These are phyloP conservation scores for Blera fallax DNA, from an alignment of 2,888 invertebrate genomes.

Conservation along the genomic window DNA sequence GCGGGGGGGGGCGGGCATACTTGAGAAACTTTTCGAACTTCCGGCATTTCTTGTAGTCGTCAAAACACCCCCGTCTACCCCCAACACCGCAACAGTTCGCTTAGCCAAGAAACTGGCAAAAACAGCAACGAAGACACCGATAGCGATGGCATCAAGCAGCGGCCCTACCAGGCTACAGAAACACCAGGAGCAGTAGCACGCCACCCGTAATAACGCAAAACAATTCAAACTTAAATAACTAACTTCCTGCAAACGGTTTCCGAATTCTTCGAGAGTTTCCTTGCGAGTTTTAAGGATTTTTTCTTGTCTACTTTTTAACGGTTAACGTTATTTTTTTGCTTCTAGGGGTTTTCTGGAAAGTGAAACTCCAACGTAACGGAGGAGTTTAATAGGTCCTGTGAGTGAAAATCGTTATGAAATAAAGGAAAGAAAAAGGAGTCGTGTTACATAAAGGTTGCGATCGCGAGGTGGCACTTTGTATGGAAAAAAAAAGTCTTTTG, in stretches of 20 bases:
- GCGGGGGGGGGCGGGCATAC: slow-evolving; percentile 35
- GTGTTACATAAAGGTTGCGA: not conserved
- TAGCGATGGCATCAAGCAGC: slow-evolving; percentile 26
- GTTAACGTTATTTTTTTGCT: not conserved
- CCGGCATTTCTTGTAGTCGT: slow-evolving; percentile 64
- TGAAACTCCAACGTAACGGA: slow-evolving; percentile 14
- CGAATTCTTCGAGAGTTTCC: slow-evolving; percentile 69
- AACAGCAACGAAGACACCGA: slow-evolving; percentile 50
- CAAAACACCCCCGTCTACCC: not conserved
- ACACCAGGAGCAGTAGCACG: not conserved
- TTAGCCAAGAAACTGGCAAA: slow-evolving; percentile 4
- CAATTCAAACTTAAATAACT: slow-evolving; percentile 72
- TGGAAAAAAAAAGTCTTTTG: not conserved
- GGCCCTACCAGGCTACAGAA: slow-evolving; percentile 1
- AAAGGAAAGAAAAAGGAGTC: not conserved
- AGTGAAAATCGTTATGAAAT: slow-evolving; percentile 4
- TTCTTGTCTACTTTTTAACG: slow-evolving; percentile 19
- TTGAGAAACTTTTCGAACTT: slow-evolving; percentile 69
- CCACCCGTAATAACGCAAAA: slow-evolving; percentile 69
- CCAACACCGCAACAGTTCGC: slow-evolving; percentile 8
- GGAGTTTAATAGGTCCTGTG: slow-evolving; percentile 48
- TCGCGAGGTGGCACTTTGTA: not conserved
- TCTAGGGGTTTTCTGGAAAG: slow-evolving; percentile 10
- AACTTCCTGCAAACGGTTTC: slow-evolving; percentile 70
- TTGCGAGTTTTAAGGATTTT: slow-evolving; percentile 59